Conservation (phyloP, 2,113 vertebrate species). For the Edolisoma coerulescens region DNA sequence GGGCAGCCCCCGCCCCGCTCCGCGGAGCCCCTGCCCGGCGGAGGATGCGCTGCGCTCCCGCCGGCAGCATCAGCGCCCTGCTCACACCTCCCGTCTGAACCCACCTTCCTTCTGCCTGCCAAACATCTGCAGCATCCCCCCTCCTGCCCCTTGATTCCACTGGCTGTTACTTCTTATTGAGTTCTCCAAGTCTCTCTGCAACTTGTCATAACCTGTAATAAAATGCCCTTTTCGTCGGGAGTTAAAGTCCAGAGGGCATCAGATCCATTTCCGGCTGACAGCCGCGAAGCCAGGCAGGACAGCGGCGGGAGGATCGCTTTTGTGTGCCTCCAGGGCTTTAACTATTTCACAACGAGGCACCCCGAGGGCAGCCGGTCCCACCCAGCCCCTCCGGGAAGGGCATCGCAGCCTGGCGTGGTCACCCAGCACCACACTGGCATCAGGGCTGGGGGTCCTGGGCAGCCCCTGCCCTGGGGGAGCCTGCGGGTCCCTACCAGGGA, state of each 20-base stretch:
- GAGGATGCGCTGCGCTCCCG: conserved; percentile 6
- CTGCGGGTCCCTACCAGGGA: background rate
- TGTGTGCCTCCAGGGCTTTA: conserved; percentile 21
- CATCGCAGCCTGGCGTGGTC: background rate
- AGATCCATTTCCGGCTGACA: conserved; percentile 76
- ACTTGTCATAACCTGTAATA: conserved; percentile 80
- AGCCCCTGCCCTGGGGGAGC: accelerated
- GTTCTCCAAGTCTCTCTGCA: conserved; percentile 71
- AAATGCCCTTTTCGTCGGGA: conserved; percentile 69
- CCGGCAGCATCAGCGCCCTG: conserved; percentile 66
- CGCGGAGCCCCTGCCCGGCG: background rate
- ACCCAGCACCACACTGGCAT: background rate
- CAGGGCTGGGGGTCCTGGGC: background rate
- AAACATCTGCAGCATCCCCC: conserved; percentile 60
- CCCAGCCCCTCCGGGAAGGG: accelerated
- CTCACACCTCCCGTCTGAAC: conserved; percentile 73
- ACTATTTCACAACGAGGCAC: background rate
- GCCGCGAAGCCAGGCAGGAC: conserved; percentile 10
- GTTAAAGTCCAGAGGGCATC: conserved; percentile 76
- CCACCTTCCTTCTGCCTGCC: conserved; percentile 69
- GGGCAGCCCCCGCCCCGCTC: background rate
- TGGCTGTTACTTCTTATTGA: conserved; percentile 67
- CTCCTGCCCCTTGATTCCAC: conserved; percentile 43
- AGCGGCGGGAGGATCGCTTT: conserved; percentile 1
- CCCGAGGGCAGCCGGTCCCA: background rate